Evolutionary conservation across 2,113 vertebrate genomes (phyloP).

Genomic region (Pandion haliaetus): DNA sequence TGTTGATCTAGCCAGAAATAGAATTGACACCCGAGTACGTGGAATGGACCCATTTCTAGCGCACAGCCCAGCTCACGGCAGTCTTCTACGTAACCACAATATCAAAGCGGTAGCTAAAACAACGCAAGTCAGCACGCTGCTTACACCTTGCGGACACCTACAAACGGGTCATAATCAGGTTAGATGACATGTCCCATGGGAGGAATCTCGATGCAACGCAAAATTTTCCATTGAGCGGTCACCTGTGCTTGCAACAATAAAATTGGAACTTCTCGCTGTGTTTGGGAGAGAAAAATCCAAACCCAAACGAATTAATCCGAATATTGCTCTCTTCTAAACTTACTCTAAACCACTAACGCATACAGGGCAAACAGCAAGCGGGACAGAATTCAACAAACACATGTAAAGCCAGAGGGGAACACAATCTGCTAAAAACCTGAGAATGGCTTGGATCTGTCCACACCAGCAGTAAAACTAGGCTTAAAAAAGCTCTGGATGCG

Average conservation of each 20-base stretch:
- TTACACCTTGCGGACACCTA: not conserved
- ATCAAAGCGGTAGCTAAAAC: not conserved
- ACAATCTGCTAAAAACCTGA: not conserved
- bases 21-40: not conserved
- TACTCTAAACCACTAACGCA: not conserved
- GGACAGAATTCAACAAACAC: not conserved
- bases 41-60: not conserved
- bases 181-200: not conserved
- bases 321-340: not conserved
- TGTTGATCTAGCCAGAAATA: not conserved
- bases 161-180: not conserved
- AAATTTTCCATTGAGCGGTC: not conserved
- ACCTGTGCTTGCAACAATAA: not conserved
- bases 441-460: not conserved
- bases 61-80: not conserved
- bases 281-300: not conserved
- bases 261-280: not conserved
- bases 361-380: not conserved
- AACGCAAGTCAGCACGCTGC: not conserved
- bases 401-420: not conserved
- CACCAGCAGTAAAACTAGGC: not conserved
- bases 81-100: not conserved
- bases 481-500: not conserved
- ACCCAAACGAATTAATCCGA: not conserved
- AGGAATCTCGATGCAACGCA: not conserved